Base-by-base conservation (phyloP, 2,797 vertebrate species). In the Gambusia yucatana region DNA sequence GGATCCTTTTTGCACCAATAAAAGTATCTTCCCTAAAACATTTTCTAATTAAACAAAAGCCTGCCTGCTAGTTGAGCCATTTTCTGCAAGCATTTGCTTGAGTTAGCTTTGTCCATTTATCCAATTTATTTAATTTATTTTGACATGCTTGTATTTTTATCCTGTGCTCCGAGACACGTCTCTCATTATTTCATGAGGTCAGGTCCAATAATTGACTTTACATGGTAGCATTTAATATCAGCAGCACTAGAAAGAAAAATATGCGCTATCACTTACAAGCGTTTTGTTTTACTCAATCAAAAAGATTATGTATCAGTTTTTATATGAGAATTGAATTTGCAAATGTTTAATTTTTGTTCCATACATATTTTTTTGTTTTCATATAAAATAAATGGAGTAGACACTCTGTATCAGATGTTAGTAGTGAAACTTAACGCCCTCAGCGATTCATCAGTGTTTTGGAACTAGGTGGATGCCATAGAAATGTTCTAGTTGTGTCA, bases 81-180 rank as follows among this genome's bases (percentile, higher is more conserved):
- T 82, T 76, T 73, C 71, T 71, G 48, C 61, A 61, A 55, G 41
- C 71, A 17, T 25, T 67, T 73, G 81, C 67, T 77, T 77, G 78
- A 79, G 85, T 82, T 80, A 81, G 73, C 74, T 41, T 81, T 76
- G 80, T 86, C 84, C 73, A 76, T 76, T 77, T 81, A 73, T 59
- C 73, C 67, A 79, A 87, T 88, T 88, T 84, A 82, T 86, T 84
- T 86, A 43, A 73, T 75, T 28, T 50, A 85, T 82, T 90, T 72
- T 65, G 74, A 70, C 46, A 83, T 80, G 77, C 77, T 77, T 86
- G 73, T 63, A 72, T 82, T 77, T 14, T 67, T 84, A 76, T 80
- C 79, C 76, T 71, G 78, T 82, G 85, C 84, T 89, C 72, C 84
- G 83, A 52, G 63, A 73, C 39, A 25, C 73, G 7, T 20, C 16